These are phyloP conservation scores for Podargus strigoides DNA, from an alignment of 2,797 vertebrate genomes.

Conservation along the genomic window DNA sequence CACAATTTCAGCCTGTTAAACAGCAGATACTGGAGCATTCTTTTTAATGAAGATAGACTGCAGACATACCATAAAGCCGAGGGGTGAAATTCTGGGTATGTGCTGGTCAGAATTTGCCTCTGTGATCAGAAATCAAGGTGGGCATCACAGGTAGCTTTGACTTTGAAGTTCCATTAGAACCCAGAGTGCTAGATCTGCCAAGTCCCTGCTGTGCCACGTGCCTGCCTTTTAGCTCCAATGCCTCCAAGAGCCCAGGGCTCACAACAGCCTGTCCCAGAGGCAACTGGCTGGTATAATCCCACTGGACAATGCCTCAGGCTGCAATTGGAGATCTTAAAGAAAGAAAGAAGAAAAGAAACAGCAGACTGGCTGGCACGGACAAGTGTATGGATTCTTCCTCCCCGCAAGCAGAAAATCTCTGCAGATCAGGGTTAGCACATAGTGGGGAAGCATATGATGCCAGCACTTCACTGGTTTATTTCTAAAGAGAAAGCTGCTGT, in stretches of 20 bases:
- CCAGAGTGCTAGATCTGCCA: background rate
- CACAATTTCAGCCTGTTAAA: background rate
- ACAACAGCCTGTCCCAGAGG: background rate
- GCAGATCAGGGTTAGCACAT: background rate
- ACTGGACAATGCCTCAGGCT: background rate
- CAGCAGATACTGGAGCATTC: background rate
- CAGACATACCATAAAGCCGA: background rate
- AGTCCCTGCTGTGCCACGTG: fast-evolving
- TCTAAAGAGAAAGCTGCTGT: background rate
- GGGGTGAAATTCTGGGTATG: background rate
- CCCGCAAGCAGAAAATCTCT: background rate
- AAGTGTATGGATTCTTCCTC: background rate
- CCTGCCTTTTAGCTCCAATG: background rate
- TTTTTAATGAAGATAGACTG: background rate
- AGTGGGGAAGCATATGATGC: background rate
- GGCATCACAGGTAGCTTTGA: background rate
- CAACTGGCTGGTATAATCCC: background rate
- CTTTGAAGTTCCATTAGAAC: background rate
- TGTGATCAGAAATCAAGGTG: background rate
- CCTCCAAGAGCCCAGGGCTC: background rate
- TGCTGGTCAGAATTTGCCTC: background rate
- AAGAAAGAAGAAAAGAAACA: background rate
- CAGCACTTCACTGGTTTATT: background rate
- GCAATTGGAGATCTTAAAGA: background rate
- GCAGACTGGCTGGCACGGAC: background rate